A percentile compares a stretch with the other conserved stretches of the same genome.
Conservation (phyloP, 2,888 invertebrate species). For the Agapetus fuscipes region DNA sequence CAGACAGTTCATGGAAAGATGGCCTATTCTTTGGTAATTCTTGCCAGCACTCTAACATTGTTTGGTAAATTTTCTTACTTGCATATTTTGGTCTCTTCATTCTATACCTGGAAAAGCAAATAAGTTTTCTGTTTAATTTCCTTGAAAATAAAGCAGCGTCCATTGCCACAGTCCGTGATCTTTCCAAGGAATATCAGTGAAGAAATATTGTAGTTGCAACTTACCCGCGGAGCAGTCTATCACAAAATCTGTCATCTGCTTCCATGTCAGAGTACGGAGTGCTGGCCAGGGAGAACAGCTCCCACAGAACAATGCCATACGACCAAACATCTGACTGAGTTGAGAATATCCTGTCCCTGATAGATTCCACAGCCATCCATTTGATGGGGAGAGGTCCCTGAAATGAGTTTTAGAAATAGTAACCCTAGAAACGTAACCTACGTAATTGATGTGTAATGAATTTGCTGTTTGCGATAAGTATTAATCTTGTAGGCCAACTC, state of each 20-base stretch:
- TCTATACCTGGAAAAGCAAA: constrained; percentile 47
- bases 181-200: no score
- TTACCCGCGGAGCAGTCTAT: constrained; percentile 64
- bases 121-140: no score
- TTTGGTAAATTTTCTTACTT: constrained; percentile 64
- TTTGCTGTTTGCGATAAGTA: no score
- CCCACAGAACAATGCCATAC: constrained; percentile 84
- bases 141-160: no score
- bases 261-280: constrained; percentile 82
- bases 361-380: constrained; percentile 93
- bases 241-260: constrained; percentile 59
- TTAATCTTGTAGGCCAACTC: no score
- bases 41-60: constrained; percentile 86
- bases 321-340: constrained; percentile 95
- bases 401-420: no score
- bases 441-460: no score
- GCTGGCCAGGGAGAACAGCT: constrained; percentile 75
- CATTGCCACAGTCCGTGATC: no score
- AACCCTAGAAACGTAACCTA: no score
- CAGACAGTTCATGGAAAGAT: constrained; percentile 65
- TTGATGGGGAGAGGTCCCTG: constrained; percentile 81
- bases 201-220: no score
- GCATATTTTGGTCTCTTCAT: constrained; percentile 82
- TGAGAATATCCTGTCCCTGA: constrained; percentile 83
- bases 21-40: constrained; percentile 69